Base-by-base conservation (phyloP, 1,140 invertebrate species). In the Parasteatoda tepidariorum region DNA sequence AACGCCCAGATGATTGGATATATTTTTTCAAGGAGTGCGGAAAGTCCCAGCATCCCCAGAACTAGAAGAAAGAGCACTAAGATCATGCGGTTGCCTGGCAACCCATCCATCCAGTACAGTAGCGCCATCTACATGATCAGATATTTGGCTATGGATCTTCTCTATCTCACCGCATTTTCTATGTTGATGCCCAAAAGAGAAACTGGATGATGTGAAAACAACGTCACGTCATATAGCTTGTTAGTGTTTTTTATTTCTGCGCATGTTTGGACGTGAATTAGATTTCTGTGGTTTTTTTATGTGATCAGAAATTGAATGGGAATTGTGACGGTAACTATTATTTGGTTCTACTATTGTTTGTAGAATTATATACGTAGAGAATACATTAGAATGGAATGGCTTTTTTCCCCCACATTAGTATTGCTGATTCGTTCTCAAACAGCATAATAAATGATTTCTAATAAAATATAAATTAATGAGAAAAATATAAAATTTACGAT, bases 11-110 rank as follows among this genome's bases (percentile, higher is more conserved):
- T 48, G 41, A 13, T 13, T 18, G 18, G 41, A 48, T 13, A 48
- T n/a, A n/a, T 59, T 26, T 59, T 9, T 22, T 3, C 57, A 22
- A n/a, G 22, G 24, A 61, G 38, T 57, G 68, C 11, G 66, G 22
- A 74, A 33, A 57, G 28, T 31, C 61, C 30, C 74, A 64, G 9
- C 61, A 64, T 57, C 61, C 57, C 34, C 24, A 31, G 61, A 76
- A 48, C n/a, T n/a, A n/a, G n/a, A 18, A 48, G 33, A 11, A 38
- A 64, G 61, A 64, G 59, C 57, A 30, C 24, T 22, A 22, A 33
- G 74, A 66, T 76, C 74, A 62, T 76, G 74, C 57, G 74, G 74
- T 76, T 76, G 74, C 74, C 9, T 64, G 59, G 74, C 61, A 76
- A 76, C 74, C 74, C 30, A 24, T 22, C 33, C 68, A 55, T 71